Evolutionary conservation across 2,113 vertebrate genomes (phyloP).

Genomic region (Salvelinus namaycush): DNA sequence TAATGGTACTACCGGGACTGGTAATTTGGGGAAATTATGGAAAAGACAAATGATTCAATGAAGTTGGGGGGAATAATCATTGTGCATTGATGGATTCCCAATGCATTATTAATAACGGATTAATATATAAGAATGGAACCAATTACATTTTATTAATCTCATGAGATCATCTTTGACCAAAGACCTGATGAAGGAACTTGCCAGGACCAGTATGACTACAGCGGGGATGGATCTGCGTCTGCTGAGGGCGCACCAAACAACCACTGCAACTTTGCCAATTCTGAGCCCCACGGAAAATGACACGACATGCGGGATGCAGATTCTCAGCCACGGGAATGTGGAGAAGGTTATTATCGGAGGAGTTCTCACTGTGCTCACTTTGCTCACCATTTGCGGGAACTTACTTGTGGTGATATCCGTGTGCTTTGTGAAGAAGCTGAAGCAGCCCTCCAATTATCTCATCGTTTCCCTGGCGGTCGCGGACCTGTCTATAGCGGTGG

Average conservation of each 20-base stretch:
- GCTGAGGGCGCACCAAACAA: slow-evolving; percentile 19
- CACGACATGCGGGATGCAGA: slow-evolving; percentile 69
- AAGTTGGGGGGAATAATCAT: background rate
- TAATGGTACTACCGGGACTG: background rate
- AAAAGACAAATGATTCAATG: background rate
- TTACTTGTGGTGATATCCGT: slow-evolving; percentile 78
- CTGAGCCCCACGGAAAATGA: slow-evolving; percentile 46
- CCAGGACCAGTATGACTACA: slow-evolving; percentile 25
- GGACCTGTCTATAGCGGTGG: slow-evolving; percentile 76
- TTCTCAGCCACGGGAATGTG: slow-evolving; percentile 72
- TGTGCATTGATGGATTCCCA: slow-evolving; percentile 1
- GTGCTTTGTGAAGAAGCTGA: slow-evolving; percentile 79
- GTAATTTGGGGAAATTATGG: background rate
- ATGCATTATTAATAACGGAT: too few relatives aligned
- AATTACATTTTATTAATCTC: background rate
- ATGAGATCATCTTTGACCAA: slow-evolving; percentile 21
- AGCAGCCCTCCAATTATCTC: slow-evolving; percentile 80
- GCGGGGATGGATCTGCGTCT: slow-evolving; percentile 26
- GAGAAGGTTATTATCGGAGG: slow-evolving; percentile 76
- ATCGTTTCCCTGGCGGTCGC: slow-evolving; percentile 77
- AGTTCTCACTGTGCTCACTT: slow-evolving; percentile 74
- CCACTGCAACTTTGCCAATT: slow-evolving; percentile 16
- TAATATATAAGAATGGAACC: background rate
- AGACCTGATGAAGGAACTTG: slow-evolving; percentile 15
- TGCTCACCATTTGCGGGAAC: slow-evolving; percentile 75